Evolutionary conservation across 2,888 invertebrate genomes (phyloP).

Genomic region (Iphiclides podalirius): DNA sequence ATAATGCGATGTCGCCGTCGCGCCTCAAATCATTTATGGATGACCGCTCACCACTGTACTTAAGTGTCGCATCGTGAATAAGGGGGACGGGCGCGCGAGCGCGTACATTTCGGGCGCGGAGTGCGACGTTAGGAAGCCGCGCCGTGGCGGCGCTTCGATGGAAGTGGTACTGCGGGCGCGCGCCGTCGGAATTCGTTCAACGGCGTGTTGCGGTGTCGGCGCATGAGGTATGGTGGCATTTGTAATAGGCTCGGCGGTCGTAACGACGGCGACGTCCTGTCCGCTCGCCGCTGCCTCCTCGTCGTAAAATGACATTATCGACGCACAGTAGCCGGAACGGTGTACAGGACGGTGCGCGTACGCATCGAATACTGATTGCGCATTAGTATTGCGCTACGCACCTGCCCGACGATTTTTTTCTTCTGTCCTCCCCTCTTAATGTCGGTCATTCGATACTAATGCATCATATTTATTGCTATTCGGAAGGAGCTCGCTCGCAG

Average conservation of each 20-base stretch:
- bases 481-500: constrained; percentile 54
- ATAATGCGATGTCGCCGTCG: constrained; percentile 73
- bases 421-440: constrained; percentile 70
- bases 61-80: constrained; percentile 24
- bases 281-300: constrained; percentile 61
- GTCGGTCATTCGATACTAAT: constrained; percentile 77
- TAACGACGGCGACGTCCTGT: constrained; percentile 79
- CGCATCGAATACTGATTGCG: constrained; percentile 75
- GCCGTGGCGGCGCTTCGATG: constrained; percentile 53
- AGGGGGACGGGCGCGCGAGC: constrained; percentile 26
- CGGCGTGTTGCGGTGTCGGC: constrained; percentile 54
- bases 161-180: constrained; percentile 52
- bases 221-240: constrained; percentile 71
- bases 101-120: constrained; percentile 56
- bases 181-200: constrained; percentile 44
- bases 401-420: constrained; percentile 75
- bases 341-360: constrained; percentile 76
- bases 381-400: constrained; percentile 77
- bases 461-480: constrained; percentile 74
- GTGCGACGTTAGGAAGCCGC: constrained; percentile 41
- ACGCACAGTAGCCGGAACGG: constrained; percentile 80
- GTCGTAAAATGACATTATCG: constrained; percentile 80
- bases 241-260: constrained; percentile 72
- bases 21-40: constrained; percentile 74
- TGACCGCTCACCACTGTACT: constrained; percentile 38